Evolutionary conservation across 2,888 invertebrate species (phyloP).

Genomic region (Melanostoma scalare): DNA sequence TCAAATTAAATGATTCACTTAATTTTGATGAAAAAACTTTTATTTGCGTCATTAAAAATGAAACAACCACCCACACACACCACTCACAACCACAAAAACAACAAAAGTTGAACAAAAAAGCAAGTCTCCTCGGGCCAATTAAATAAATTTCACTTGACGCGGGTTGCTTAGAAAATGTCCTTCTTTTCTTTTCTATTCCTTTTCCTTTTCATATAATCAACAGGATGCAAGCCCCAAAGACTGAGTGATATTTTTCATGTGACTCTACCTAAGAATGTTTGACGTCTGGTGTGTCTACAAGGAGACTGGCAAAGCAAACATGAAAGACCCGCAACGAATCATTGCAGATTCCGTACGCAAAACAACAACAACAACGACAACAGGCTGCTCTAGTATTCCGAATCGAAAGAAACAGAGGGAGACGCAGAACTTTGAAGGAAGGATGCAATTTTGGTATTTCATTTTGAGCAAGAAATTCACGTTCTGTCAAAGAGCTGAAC

Average conservation of each 20-base stretch:
- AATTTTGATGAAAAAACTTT: conserved; percentile 71
- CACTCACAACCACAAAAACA: background rate
- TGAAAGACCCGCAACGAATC: conserved; percentile 29
- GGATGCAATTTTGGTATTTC: conserved; percentile 51
- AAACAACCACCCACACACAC: conserved; percentile 11
- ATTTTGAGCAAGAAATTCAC: conserved; percentile 28
- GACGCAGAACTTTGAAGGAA: background rate
- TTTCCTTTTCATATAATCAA: conserved; percentile 42
- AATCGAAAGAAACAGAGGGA: background rate
- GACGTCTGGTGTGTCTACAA: background rate
- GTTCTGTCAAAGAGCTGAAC: conserved; percentile 13
- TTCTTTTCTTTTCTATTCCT: background rate
- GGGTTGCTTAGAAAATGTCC: conserved; percentile 14
- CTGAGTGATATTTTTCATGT: conserved; percentile 41
- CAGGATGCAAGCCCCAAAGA: conserved; percentile 59
- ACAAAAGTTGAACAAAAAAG: conserved; percentile 14
- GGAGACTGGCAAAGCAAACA: conserved; percentile 11
- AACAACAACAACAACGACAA: conserved; percentile 28
- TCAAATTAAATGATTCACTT: conserved; percentile 67
- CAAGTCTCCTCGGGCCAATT: conserved; percentile 55
- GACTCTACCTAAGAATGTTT: conserved; percentile 16
- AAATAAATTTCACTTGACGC: conserved; percentile 61
- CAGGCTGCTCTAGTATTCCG: background rate
- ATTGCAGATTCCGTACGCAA: conserved; percentile 2
- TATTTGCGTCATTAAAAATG: conserved; percentile 57